phyloP scores from a whole-genome alignment of 1,140 invertebrate genomes.

The Drosophila suzukii region DNA sequence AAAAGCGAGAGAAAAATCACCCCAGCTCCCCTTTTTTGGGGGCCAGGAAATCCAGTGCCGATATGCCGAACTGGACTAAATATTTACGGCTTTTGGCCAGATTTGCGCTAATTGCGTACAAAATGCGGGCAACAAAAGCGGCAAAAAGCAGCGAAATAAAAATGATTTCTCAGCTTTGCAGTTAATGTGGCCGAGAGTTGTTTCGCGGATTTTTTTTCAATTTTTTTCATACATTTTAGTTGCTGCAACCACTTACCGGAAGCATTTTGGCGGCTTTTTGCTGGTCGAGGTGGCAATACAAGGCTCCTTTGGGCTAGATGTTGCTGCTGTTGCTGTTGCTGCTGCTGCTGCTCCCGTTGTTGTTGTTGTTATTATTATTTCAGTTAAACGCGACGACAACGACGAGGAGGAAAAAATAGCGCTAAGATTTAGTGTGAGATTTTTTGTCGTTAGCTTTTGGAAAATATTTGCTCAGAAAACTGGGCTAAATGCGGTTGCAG shows the following conservation, averaged over 20 bases:
- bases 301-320: conserved; percentile 38
- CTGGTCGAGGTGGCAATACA: conserved; percentile 55
- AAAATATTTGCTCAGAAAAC: conserved; percentile 55
- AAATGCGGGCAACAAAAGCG: conserved; percentile 35
- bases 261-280: conserved; percentile 75
- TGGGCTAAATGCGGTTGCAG: conserved; percentile 50
- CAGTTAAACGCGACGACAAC: conserved; percentile 49
- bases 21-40: background rate
- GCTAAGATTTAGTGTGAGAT: conserved; percentile 49
- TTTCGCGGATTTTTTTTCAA: conserved; percentile 12
- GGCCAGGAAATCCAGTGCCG: conserved; percentile 32
- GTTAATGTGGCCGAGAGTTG: conserved; percentile 17
- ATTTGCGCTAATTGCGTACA: conserved; percentile 54
- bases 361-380: conserved; percentile 34
- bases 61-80: conserved; percentile 18
- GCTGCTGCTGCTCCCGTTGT: conserved; percentile 5
- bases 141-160: conserved; percentile 25
- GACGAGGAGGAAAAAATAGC: conserved; percentile 38
- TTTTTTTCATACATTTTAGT: background rate
- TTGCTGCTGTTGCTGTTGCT: conserved; percentile 9
- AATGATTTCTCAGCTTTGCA: conserved; percentile 47
- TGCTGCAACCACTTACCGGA: conserved; percentile 66
- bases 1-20: background rate
- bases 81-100: conserved; percentile 40
- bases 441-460: conserved; percentile 42